These are phyloP conservation scores for Pygocentrus nattereri DNA, from an alignment of 2,797 vertebrate genomes.

Conservation along the genomic window DNA sequence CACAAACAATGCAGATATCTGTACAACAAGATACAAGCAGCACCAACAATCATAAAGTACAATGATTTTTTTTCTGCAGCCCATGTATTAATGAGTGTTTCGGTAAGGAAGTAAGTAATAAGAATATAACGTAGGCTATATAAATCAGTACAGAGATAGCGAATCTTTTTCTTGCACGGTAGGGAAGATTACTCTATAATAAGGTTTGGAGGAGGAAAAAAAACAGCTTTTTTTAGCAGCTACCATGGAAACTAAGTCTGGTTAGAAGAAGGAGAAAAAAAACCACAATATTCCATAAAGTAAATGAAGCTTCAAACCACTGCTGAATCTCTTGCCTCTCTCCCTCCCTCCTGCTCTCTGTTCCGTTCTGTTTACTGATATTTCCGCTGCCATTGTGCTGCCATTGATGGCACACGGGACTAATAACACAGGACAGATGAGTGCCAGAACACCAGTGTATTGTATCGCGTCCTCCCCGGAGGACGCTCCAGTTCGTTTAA, in stretches of 20 bases:
- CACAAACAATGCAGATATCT: background rate
- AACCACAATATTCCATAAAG: constrained; percentile 52
- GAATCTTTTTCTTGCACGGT: constrained; percentile 26
- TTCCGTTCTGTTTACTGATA: constrained; percentile 30
- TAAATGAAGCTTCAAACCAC: constrained; percentile 57
- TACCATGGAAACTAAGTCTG: constrained; percentile 64
- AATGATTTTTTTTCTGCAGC: background rate
- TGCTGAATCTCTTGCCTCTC: background rate
- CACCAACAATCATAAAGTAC: constrained; percentile 7
- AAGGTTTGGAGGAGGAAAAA: constrained; percentile 44
- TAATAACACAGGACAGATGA: constrained; percentile 48
- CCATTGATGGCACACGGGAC: constrained; percentile 14
- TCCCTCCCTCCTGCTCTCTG: constrained; percentile 4
- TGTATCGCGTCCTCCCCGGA: constrained; percentile 30
- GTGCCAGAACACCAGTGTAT: constrained; percentile 32
- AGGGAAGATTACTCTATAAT: constrained; percentile 56
- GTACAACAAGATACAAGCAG: background rate
- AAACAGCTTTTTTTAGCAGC: constrained; percentile 60
- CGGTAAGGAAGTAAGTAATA: constrained; percentile 16
- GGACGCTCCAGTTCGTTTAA: constrained; percentile 46
- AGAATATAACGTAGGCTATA: constrained; percentile 24
- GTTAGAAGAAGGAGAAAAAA: constrained; percentile 6
- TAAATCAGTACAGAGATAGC: constrained; percentile 13
- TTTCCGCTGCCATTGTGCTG: constrained; percentile 18
- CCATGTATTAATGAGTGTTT: constrained; percentile 32